phyloP scores from a whole-genome alignment of 2,113 vertebrate species.

The Myiozetetes cayanensis region DNA sequence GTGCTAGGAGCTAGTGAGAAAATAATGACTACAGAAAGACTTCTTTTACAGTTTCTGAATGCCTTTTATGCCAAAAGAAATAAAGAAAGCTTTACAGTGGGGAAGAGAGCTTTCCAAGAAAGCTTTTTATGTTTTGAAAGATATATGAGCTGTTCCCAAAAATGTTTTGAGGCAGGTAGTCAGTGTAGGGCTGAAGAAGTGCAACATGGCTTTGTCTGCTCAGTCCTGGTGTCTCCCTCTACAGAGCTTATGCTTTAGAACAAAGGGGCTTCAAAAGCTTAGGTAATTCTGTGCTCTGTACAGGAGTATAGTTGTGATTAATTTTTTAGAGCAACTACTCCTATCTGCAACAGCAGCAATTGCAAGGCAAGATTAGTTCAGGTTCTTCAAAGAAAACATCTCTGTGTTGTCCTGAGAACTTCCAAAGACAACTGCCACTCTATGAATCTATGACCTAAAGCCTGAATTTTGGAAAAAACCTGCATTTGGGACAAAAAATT shows the following conservation, averaged over 20 bases:
- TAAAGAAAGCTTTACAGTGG: not conserved
- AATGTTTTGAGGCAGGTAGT: not conserved
- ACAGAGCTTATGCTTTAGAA: not conserved
- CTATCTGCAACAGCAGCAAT: not conserved
- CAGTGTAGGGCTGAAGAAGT: not conserved
- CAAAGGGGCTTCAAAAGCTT: not conserved
- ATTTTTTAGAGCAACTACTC: not conserved
- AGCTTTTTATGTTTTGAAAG: not conserved
- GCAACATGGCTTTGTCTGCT: not conserved
- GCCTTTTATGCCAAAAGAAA: constrained; percentile 1
- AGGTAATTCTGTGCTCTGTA: not conserved
- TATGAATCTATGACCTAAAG: not conserved
- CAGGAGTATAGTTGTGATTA: not conserved
- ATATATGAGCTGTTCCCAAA: not conserved
- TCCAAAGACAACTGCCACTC: not conserved
- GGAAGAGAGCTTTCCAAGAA: not conserved
- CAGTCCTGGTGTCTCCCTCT: not conserved
- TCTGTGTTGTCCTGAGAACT: not conserved
- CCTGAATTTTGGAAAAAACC: not conserved
- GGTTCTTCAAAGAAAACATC: not conserved
- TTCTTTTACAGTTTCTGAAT: not conserved
- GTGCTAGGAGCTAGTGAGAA: not conserved
- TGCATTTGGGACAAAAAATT: not conserved
- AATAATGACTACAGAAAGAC: not conserved
- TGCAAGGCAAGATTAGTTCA: not conserved